Conservation (phyloP, 2,888 invertebrate species). For the Tinea pellionella region DNA sequence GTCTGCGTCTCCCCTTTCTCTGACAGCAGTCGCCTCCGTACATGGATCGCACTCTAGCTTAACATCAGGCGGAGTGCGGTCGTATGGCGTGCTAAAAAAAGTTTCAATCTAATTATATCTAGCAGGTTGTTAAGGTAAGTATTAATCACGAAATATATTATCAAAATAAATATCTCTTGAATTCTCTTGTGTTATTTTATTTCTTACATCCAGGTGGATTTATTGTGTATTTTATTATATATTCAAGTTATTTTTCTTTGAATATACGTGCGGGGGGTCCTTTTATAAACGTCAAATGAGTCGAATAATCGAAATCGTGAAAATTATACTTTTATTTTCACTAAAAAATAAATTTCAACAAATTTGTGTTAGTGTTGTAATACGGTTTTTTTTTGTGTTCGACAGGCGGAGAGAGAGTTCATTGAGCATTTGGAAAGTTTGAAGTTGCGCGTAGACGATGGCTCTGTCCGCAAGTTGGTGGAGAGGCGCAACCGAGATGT, state of each 20-base stretch:
- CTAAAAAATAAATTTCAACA: background rate
- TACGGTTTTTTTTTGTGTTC: conserved; percentile 14
- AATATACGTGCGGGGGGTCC: background rate
- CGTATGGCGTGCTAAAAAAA: too few species aligned
- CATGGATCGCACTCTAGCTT: too few species aligned
- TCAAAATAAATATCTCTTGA: background rate
- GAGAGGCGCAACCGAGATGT: conserved; percentile 52
- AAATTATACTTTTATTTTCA: background rate
- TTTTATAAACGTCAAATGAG: background rate
- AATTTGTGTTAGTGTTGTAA: background rate
- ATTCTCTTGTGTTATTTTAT: background rate
- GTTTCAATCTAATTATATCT: too few species aligned
- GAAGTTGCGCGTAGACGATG: conserved; percentile 59
- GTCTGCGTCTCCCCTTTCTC: too few species aligned
- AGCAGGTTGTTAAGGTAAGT: background rate
- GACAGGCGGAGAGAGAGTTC: conserved; percentile 56
- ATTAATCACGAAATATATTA: background rate
- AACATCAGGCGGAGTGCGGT: too few species aligned
- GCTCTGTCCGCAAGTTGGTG: conserved; percentile 49
- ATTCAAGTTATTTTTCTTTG: background rate
- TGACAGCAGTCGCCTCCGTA: too few species aligned
- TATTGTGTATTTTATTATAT: background rate
- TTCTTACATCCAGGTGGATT: background rate
- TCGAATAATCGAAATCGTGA: background rate
- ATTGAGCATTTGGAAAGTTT: conserved; percentile 51